Evolutionary conservation across 2,888 invertebrate species (phyloP), one percentile per base, ranked within the genome.

Genomic region (Drosophila kambysellisi): DNA sequence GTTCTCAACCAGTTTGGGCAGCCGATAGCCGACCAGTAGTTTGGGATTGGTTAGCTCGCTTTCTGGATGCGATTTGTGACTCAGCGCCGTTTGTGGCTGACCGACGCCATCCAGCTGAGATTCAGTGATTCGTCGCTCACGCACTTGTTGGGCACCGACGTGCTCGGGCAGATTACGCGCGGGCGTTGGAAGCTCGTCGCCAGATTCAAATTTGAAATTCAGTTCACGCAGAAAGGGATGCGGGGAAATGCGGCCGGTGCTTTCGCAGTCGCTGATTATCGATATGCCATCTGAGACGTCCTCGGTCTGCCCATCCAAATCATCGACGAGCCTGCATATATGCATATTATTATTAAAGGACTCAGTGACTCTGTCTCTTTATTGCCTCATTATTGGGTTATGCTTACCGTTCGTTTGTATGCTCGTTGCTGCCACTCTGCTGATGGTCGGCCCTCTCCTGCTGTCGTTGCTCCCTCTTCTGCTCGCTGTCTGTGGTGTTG

Each of bases 241-340:
- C 17, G 93, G 92, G 2, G 92, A 90, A 15, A 91, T 58, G 30
- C 92, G 87, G 8, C 91, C 93, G n/a, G 88, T 87, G 77, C 92
- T 92, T 58, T 93, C 93, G 72, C 90, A 91, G 64, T 93, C 92
- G 74, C 93, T 93, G n/a, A 93, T 93, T 33, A 93, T 91, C 12
- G 93, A 93, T 50, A 93, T 92, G 48, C 92, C 93, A 83, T 93
- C 93, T 11, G 93, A 93, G n/a, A 92, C 74, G 61, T 93, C 93
- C 58, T 93, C 93, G 12, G 70, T 64, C 56, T 74, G 85, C 33
- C 65, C 51, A 60, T 83, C 88, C 7, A 70, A 37, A 58, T 83
- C 79, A 3, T 77, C 82, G 29, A 48, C 50, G 56, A 61, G 66
- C 67, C 58, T 74, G 76, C 74, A 64, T 56, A 33, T 33, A 33